These are phyloP conservation scores for Sciurus carolinensis DNA, from an alignment of 2,797 vertebrate species.

Conservation along the genomic window DNA sequence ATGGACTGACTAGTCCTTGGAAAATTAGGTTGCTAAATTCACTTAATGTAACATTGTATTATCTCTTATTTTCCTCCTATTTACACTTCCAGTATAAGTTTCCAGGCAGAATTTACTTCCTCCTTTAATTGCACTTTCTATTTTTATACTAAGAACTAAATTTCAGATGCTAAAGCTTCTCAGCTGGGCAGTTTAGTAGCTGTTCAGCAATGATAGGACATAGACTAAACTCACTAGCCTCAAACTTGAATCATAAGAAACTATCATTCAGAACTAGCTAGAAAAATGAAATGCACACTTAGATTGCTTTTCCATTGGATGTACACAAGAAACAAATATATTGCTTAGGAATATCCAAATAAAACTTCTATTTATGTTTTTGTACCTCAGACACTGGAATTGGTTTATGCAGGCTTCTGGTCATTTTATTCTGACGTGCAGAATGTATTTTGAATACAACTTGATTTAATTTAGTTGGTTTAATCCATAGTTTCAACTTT, in stretches of 20 bases:
- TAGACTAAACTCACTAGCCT: neutral
- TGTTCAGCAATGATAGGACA: neutral
- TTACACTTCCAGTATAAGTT: neutral
- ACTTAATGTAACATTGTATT: neutral
- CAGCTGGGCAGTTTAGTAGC: slow-evolving; percentile 14
- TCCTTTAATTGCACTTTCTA: slow-evolving; percentile 65
- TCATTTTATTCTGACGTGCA: slow-evolving; percentile 79
- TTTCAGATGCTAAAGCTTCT: slow-evolving; percentile 65
- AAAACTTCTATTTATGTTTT: slow-evolving; percentile 39
- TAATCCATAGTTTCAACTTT: slow-evolving; percentile 86
- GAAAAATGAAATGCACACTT: slow-evolving; percentile 60
- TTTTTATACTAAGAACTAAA: slow-evolving; percentile 49
- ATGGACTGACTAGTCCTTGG: slow-evolving; percentile 14
- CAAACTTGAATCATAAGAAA: slow-evolving; percentile 1
- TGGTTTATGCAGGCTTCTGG: slow-evolving; percentile 78
- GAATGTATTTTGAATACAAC: slow-evolving; percentile 75
- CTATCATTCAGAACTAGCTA: neutral
- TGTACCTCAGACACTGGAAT: neutral
- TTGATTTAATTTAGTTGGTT: slow-evolving; percentile 87
- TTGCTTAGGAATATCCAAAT: slow-evolving; percentile 54
- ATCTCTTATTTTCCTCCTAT: slow-evolving; percentile 30
- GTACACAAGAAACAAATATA: slow-evolving; percentile 9
- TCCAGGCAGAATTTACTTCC: slow-evolving; percentile 6
- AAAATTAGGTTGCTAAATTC: slow-evolving; percentile 71
- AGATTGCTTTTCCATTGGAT: slow-evolving; percentile 64